These are phyloP conservation scores for Equus przewalskii DNA, from an alignment of 2,113 vertebrate genomes.

Conservation along the genomic window DNA sequence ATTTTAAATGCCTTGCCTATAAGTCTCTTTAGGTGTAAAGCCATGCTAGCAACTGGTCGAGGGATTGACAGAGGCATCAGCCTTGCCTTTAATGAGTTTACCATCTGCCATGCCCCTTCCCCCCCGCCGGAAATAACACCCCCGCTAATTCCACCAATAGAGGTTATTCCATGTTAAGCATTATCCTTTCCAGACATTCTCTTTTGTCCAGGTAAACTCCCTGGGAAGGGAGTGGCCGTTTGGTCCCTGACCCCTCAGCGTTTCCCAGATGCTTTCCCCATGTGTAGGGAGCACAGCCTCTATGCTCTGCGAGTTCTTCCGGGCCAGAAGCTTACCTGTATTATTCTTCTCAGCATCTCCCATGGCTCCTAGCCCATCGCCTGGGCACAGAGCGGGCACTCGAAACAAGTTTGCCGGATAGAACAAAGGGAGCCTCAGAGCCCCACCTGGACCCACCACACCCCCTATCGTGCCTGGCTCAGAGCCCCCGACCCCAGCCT, in stretches of 20 bases:
- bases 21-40: not conserved
- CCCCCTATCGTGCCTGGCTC: not conserved
- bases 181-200: constrained; percentile 59
- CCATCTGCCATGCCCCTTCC: not conserved
- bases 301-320: not conserved
- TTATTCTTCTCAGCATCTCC: not conserved
- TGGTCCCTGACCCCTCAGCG: not conserved
- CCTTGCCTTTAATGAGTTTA: constrained; percentile 64
- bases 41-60: not conserved
- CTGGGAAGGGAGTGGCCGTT: not conserved
- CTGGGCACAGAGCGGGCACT: not conserved
- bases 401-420: not conserved
- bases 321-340: constrained; percentile 36
- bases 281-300: not conserved
- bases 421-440: not conserved
- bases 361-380: not conserved
- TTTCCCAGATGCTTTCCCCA: constrained; percentile 20
- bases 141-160: constrained; percentile 43
- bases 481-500: not conserved
- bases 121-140: constrained; percentile 53
- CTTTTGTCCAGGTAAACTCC: constrained; percentile 27
- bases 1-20: not conserved
- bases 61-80: not conserved
- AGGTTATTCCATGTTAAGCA: constrained; percentile 51
- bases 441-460: not conserved